phyloP scores from a whole-genome alignment of 1,140 invertebrate species.

The Pseudobourletiella spinata region DNA sequence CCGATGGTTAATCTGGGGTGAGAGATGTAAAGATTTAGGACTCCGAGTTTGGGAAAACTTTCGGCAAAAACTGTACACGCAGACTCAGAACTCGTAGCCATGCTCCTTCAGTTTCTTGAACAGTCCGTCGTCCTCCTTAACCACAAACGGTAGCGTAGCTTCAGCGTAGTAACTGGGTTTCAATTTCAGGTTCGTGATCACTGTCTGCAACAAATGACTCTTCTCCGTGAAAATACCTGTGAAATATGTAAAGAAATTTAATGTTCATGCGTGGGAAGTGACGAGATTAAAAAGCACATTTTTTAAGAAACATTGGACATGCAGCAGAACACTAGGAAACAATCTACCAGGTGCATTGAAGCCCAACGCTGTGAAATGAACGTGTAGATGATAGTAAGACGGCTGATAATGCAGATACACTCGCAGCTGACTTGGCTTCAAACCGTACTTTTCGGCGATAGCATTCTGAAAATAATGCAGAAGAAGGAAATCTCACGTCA shows the following conservation, averaged over 20 bases:
- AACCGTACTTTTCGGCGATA: constrained; percentile 68
- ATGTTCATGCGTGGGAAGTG: neutral
- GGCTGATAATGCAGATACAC: constrained; percentile 94
- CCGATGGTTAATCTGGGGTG: neutral
- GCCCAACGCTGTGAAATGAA: constrained; percentile 81
- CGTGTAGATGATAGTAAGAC: constrained; percentile 91
- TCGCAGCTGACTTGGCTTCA: constrained; percentile 61
- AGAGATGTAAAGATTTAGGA: constrained; percentile 29
- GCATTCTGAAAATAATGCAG: constrained; percentile 52
- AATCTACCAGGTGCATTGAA: constrained; percentile 64
- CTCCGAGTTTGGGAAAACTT: constrained; percentile 28
- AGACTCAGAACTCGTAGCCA: constrained; percentile 33
- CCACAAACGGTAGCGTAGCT: constrained; percentile 53
- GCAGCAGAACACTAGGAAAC: too few species aligned
- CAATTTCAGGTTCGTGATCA: constrained; percentile 86
- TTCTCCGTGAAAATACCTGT: constrained; percentile 63
- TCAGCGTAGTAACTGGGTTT: constrained; percentile 72
- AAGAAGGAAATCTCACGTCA: constrained; percentile 36
- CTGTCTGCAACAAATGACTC: constrained; percentile 73
- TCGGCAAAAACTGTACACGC: constrained; percentile 23
- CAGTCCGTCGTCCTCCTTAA: constrained; percentile 33
- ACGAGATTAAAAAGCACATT: neutral
- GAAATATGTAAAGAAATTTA: constrained; percentile 10
- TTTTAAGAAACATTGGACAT: too few species aligned
- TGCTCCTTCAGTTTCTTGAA: constrained; percentile 14